phyloP scores from a whole-genome alignment of 2,113 vertebrate species.

The Glareola pratincola region DNA sequence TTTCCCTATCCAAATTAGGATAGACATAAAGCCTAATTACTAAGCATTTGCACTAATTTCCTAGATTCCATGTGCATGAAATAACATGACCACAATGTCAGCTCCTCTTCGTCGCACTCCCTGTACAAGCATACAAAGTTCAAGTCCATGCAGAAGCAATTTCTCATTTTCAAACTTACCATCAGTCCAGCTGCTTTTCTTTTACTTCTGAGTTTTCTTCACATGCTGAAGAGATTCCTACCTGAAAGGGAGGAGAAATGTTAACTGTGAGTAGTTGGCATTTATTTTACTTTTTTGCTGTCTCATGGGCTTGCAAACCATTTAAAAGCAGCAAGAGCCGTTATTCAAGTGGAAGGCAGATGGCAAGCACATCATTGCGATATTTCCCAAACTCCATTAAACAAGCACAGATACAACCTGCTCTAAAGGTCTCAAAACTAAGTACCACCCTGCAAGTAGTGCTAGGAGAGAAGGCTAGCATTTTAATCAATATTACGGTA shows the following conservation, averaged over 20 bases:
- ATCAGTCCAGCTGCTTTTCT: background rate
- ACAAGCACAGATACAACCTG: background rate
- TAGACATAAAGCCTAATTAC: background rate
- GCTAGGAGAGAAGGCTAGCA: background rate
- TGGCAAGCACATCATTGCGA: background rate
- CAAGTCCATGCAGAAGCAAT: background rate
- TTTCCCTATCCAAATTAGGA: fast-evolving
- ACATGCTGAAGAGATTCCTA: background rate
- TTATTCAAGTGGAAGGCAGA: background rate
- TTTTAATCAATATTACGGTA: background rate
- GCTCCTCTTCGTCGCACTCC: background rate
- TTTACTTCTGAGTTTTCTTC: background rate
- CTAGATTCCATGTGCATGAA: background rate
- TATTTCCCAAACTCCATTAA: background rate
- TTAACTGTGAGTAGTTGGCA: background rate
- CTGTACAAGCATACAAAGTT: background rate
- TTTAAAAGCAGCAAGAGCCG: background rate
- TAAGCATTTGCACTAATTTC: background rate
- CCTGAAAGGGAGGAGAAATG: background rate
- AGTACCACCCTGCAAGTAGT: background rate
- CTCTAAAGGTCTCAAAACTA: background rate
- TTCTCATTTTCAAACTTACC: background rate
- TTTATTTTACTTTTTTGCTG: background rate
- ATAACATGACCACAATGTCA: background rate
- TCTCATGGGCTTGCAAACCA: background rate